phyloP scores from a whole-genome alignment of 1,140 invertebrate genomes.

The Drosophila melanica region DNA sequence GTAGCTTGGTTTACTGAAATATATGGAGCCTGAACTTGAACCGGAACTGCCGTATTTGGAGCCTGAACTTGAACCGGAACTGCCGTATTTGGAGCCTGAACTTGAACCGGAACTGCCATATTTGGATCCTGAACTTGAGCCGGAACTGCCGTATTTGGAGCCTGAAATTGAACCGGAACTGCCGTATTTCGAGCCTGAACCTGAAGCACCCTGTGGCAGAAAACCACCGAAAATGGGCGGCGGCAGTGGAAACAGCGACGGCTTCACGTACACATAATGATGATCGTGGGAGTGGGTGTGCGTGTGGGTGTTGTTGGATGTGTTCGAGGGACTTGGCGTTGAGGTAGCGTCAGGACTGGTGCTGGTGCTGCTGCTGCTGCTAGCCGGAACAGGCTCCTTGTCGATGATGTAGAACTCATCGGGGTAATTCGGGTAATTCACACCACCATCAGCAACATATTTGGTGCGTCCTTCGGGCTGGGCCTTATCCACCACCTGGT shows the following conservation, averaged over 20 bases:
- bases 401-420: slow-evolving; percentile 9
- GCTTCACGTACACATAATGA: slow-evolving; percentile 15
- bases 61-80: not conserved
- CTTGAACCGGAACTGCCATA: not conserved
- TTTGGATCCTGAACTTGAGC: not conserved
- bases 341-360: too few species aligned
- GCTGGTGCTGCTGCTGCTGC: not conserved
- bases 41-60: too few species aligned
- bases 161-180: not conserved
- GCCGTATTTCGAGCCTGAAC: not conserved
- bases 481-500: slow-evolving; percentile 3
- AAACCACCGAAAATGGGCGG: slow-evolving; percentile 4
- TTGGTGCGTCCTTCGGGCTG: slow-evolving; percentile 11
- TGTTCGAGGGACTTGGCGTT: not conserved
- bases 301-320: not conserved
- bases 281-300: slow-evolving; percentile 12
- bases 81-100: not conserved
- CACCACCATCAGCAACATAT: not conserved
- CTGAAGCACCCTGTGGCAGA: not conserved
- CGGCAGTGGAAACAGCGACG: slow-evolving; percentile 18
- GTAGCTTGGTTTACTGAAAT: not conserved
- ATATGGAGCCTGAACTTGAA: not conserved
- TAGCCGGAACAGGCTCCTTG: not conserved
- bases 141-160: not conserved
- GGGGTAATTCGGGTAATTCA: not conserved